phyloP scores from a whole-genome alignment of 1,140 invertebrate genomes.

The Tetragnatha versicolor region DNA sequence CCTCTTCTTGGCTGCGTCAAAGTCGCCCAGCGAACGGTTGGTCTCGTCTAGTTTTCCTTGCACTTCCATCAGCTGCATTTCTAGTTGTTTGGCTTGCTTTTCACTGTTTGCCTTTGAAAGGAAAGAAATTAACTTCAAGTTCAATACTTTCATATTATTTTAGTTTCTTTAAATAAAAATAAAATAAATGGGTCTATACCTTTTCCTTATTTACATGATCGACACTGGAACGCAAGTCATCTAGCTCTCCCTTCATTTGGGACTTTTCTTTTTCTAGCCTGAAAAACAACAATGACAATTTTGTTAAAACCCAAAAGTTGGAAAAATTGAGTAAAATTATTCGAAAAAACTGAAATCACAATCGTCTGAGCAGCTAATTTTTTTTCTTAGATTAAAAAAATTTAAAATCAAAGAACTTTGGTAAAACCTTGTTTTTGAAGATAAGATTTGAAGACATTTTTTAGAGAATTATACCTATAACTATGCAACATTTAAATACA shows the following conservation, averaged over 20 bases:
- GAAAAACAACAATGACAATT: background rate
- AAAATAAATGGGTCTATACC: slow-evolving; percentile 68
- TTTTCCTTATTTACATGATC: slow-evolving; percentile 93
- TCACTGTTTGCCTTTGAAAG: slow-evolving; percentile 86
- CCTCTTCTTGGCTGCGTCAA: slow-evolving; percentile 96
- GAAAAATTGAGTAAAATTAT: no score
- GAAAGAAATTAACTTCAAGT: background rate
- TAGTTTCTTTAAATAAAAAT: background rate
- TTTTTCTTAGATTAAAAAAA: no score
- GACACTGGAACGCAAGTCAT: slow-evolving; percentile 87
- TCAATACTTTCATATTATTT: background rate
- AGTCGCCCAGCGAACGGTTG: slow-evolving; percentile 92
- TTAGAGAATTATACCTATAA: no score
- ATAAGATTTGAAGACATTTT: no score
- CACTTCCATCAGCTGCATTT: slow-evolving; percentile 92
- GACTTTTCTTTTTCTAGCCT: slow-evolving; percentile 96
- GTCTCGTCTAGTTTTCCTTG: slow-evolving; percentile 95
- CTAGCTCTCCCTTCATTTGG: slow-evolving; percentile 89
- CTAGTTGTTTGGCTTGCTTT: slow-evolving; percentile 95
- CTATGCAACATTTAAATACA: no score
- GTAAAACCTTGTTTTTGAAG: no score
- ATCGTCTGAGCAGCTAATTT: no score
- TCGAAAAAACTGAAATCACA: no score
- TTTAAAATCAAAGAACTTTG: no score
- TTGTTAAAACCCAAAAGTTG: no score